These are phyloP conservation scores for Orestias chungarensis DNA, from an alignment of 2,797 vertebrate genomes.

Conservation along the genomic window DNA sequence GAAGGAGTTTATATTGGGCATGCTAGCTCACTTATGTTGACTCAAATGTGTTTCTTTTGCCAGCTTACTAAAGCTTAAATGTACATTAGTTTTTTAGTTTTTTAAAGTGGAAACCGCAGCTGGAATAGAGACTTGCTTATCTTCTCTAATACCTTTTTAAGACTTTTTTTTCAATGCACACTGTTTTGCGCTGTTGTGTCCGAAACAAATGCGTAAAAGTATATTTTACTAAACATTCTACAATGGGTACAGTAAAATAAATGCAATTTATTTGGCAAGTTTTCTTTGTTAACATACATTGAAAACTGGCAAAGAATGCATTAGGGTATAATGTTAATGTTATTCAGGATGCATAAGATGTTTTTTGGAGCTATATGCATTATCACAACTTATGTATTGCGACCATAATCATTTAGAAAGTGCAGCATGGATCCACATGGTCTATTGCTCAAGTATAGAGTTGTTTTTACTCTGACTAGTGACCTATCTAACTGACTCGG, in stretches of 20 bases:
- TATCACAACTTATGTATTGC: background rate
- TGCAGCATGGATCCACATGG: constrained; percentile 8
- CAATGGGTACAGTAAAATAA: no score
- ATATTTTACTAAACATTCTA: no score
- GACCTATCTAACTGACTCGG: constrained; percentile 35
- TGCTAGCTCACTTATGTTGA: background rate
- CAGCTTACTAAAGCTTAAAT: background rate
- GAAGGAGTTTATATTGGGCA: constrained; percentile 15
- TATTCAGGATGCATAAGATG: background rate
- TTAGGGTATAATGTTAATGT: background rate
- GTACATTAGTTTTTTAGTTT: background rate
- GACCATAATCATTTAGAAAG: background rate
- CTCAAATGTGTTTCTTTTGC: constrained; percentile 6
- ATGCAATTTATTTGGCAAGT: background rate
- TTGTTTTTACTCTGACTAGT: constrained; percentile 25
- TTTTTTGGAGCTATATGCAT: background rate
- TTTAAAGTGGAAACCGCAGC: background rate
- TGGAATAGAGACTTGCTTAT: background rate
- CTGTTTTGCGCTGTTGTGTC: background rate
- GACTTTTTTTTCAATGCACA: background rate
- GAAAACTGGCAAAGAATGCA: background rate
- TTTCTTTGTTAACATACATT: background rate
- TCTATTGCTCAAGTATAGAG: constrained; percentile 14
- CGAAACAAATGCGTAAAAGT: no score
- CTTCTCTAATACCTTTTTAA: background rate